phyloP scores from a whole-genome alignment of 1,140 invertebrate species.

The Procambarus virginalis region DNA sequence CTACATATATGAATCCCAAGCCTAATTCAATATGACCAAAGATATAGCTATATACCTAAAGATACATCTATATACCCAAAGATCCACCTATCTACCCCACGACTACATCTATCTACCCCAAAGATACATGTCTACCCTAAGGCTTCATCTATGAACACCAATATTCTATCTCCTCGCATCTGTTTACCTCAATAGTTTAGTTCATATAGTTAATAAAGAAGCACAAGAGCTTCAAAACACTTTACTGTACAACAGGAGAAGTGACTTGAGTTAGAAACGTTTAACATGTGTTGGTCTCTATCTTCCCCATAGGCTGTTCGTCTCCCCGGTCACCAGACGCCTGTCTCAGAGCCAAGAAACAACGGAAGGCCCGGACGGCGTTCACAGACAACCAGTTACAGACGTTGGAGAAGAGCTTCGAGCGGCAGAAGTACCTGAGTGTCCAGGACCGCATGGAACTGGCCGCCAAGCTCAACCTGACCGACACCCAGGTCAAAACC shows the following conservation, averaged over 20 bases:
- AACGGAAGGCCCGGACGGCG: conserved; percentile 53
- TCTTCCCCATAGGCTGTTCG: conserved; percentile 30
- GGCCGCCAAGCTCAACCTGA: conserved; percentile 58
- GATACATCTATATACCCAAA: background rate
- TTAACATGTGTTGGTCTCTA: background rate
- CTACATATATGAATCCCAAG: no score
- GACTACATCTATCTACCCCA: no score
- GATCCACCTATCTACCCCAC: background rate
- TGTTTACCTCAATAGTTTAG: no score
- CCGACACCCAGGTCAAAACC: conserved; percentile 59
- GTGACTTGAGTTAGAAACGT: no score
- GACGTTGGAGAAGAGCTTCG: conserved; percentile 63
- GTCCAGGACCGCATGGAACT: conserved; percentile 60
- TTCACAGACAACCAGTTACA: conserved; percentile 57
- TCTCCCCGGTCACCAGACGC: conserved; percentile 33
- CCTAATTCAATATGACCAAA: no score
- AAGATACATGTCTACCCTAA: no score
- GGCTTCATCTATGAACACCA: no score
- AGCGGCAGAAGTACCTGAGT: conserved; percentile 62
- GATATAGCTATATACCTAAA: background rate
- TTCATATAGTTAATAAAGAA: no score
- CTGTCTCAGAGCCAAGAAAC: conserved; percentile 45
- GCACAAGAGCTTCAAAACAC: no score
- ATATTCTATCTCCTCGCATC: no score
- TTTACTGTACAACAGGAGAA: no score